A percentile compares a stretch with the other conserved stretches of the same genome.
phyloP scores from a whole-genome alignment of 23 tunicate species.

The Aplidium turbinatum region DNA sequence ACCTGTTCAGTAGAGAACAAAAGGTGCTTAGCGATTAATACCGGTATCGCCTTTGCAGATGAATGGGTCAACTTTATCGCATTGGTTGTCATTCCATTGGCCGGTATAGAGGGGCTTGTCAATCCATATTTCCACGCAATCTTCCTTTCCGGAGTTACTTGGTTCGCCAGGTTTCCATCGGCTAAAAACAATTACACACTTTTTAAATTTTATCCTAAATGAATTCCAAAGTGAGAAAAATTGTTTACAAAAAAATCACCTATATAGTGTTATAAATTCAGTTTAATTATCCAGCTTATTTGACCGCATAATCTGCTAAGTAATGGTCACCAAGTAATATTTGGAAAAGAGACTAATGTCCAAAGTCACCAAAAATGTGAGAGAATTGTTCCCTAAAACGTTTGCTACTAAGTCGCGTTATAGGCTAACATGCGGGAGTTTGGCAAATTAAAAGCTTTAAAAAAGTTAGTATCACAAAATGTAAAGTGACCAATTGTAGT shows the following conservation, averaged over 20 bases:
- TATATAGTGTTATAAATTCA: background rate
- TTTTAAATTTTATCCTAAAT: background rate
- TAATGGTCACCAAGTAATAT: background rate
- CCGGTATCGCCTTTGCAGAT: conserved; percentile 66
- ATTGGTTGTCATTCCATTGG: conserved; percentile 87
- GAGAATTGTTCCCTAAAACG: too few relatives aligned
- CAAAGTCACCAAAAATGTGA: too few relatives aligned
- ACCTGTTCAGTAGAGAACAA: too few relatives aligned
- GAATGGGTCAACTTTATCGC: conserved; percentile 68
- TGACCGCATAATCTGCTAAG: background rate
- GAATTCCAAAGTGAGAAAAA: background rate
- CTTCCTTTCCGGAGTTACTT: conserved; percentile 77
- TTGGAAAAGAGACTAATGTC: too few relatives aligned
- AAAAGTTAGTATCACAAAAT: too few relatives aligned
- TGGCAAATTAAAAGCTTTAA: too few relatives aligned
- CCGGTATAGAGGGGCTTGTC: conserved; percentile 67
- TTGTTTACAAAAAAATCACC: background rate
- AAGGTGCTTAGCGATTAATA: too few relatives aligned
- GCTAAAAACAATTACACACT: conserved; percentile 26
- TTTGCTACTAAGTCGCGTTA: too few relatives aligned
- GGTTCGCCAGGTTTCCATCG: conserved; percentile 86
- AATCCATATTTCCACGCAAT: conserved; percentile 90
- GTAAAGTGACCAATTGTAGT: too few relatives aligned
- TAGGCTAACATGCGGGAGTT: too few relatives aligned
- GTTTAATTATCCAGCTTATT: background rate